These are phyloP conservation scores for Ailuropoda melanoleuca DNA, from an alignment of 2,113 vertebrate genomes.

Conservation along the genomic window DNA sequence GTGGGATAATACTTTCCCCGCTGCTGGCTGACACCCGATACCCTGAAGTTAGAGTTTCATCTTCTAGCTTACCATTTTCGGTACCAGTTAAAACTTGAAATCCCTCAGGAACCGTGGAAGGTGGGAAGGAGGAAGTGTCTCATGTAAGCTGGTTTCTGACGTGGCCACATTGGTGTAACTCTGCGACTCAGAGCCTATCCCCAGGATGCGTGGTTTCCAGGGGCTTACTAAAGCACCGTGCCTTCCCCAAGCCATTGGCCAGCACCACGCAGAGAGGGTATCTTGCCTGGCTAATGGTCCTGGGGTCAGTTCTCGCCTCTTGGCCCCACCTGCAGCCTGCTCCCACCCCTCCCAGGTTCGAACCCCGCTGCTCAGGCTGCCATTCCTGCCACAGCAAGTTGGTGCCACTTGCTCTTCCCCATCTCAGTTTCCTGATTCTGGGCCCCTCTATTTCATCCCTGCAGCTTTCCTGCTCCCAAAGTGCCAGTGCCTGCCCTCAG, in stretches of 20 bases:
- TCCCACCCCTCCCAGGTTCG: background rate
- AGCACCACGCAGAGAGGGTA: background rate
- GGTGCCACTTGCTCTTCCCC: background rate
- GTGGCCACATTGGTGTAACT: background rate
- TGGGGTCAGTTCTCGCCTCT: accelerated
- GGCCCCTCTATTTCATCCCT: background rate
- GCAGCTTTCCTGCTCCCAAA: background rate
- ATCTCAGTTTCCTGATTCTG: background rate
- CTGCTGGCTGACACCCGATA: background rate
- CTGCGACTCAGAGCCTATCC: background rate
- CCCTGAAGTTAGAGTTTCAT: background rate
- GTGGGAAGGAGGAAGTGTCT: background rate
- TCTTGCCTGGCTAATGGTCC: background rate
- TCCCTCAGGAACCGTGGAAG: background rate
- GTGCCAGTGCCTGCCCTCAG: too few species aligned
- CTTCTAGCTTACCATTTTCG: background rate
- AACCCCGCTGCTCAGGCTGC: background rate
- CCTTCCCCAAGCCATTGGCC: background rate
- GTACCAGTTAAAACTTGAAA: background rate
- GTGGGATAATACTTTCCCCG: background rate
- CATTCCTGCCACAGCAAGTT: background rate
- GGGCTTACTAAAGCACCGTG: accelerated
- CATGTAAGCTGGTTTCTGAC: background rate
- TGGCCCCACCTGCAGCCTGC: background rate
- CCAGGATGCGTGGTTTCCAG: background rate